Conservation (phyloP, 2,888 invertebrate species). For the Bugulina stolonifera region DNA sequence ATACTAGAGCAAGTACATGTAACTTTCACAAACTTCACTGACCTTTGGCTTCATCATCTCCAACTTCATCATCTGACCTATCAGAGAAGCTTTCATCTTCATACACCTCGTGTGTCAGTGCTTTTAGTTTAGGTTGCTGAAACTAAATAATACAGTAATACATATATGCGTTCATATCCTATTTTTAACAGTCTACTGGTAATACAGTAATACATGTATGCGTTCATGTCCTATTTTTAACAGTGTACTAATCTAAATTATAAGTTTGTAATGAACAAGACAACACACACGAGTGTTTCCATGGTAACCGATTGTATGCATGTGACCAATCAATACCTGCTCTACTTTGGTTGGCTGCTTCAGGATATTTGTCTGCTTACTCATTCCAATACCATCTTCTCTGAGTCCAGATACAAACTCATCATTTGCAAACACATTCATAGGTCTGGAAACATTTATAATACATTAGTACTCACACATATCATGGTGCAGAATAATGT, state of each 20-base stretch:
- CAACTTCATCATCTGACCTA: slow-evolving; percentile 49
- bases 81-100: slow-evolving; percentile 40
- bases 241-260: no score
- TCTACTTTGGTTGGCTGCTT: not conserved
- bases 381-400: slow-evolving; percentile 33
- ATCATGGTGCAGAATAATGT: no score
- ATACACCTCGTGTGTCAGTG: slow-evolving; percentile 43
- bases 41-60: slow-evolving; percentile 42
- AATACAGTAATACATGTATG: no score
- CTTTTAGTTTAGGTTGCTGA: slow-evolving; percentile 40
- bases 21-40: not conserved
- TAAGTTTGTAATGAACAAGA: no score
- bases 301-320: no score
- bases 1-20: no score
- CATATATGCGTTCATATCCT: no score
- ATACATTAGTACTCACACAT: no score
- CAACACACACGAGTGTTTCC: no score
- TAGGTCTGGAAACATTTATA: not conserved
- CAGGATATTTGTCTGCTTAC: not conserved
- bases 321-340: not conserved
- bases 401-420: slow-evolving; percentile 38
- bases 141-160: no score
- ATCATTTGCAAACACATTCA: slow-evolving; percentile 39
- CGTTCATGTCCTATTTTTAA: no score
- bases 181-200: no score